Evolutionary conservation across 2,888 invertebrate species (phyloP).

Genomic region (Dryococelus australis): DNA sequence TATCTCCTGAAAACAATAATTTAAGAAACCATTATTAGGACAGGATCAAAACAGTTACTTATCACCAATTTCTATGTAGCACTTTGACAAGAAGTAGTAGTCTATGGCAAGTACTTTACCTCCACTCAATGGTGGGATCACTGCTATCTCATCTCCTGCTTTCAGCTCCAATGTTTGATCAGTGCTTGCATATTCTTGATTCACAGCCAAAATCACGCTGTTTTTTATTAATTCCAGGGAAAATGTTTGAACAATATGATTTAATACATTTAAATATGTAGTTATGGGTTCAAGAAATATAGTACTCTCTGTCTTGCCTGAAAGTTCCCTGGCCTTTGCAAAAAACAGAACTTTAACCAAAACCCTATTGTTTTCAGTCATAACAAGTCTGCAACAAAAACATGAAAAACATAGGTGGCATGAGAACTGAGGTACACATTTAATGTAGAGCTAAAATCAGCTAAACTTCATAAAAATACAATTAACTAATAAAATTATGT

Average conservation of each 20-base stretch:
- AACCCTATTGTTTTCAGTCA: conserved; percentile 31
- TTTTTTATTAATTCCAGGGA: conserved; percentile 72
- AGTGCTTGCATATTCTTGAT: conserved; percentile 77
- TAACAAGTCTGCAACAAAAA: conserved; percentile 31
- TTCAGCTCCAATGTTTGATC: conserved; percentile 65
- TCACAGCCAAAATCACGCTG: conserved; percentile 80
- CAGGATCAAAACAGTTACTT: too few species aligned
- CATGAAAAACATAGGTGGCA: too few species aligned
- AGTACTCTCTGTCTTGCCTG: conserved; percentile 67
- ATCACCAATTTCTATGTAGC: too few species aligned
- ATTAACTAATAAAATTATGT: too few species aligned
- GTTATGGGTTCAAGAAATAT: conserved; percentile 64
- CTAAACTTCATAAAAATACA: too few species aligned
- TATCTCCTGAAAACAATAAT: too few species aligned
- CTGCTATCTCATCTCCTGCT: conserved; percentile 82
- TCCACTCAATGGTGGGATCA: conserved; percentile 95
- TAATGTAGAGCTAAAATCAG: too few species aligned
- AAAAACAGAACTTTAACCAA: conserved; percentile 81
- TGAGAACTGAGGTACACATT: too few species aligned
- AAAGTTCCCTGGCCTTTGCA: conserved; percentile 86
- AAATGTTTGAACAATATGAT: conserved; percentile 67
- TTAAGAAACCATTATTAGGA: too few species aligned
- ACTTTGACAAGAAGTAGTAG: too few species aligned
- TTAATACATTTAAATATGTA: conserved; percentile 66
- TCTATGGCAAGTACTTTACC: conserved; percentile 61